These are phyloP conservation scores for Pterois miles DNA, from an alignment of 2,797 vertebrate species.

Conservation along the genomic window DNA sequence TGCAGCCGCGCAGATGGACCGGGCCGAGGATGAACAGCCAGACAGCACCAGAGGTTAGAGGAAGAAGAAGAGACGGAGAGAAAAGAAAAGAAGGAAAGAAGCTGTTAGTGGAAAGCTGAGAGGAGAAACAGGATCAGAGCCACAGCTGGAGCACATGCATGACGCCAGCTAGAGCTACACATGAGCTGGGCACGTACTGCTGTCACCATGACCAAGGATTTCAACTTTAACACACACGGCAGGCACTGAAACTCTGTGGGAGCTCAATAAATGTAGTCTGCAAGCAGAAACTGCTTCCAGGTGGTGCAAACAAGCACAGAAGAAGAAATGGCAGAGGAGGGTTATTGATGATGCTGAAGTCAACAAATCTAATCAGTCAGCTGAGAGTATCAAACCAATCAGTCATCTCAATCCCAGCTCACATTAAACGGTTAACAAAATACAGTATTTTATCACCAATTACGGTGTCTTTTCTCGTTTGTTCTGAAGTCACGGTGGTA, in stretches of 20 bases:
- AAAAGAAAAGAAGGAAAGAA: slow-evolving; percentile 55
- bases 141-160: slow-evolving; percentile 62
- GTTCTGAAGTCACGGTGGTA: background rate
- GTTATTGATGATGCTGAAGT: background rate
- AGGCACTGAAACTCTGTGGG: too few relatives aligned
- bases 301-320: slow-evolving; percentile 4
- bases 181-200: background rate
- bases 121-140: slow-evolving; percentile 53
- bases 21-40: slow-evolving; percentile 70
- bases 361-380: background rate
- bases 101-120: slow-evolving; percentile 65
- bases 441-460: background rate
- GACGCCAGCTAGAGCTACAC: slow-evolving; percentile 12
- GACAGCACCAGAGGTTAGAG: slow-evolving; percentile 74
- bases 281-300: background rate
- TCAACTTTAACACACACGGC: background rate
- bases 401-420: background rate
- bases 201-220: background rate
- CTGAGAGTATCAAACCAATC: background rate
- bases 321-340: background rate
- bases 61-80: slow-evolving; percentile 57
- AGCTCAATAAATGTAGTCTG: background rate
- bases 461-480: background rate
- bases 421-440: background rate
- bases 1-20: slow-evolving; percentile 73